These are phyloP conservation scores for Philaenus spumarius DNA, from an alignment of 1,140 invertebrate genomes.

Conservation along the genomic window DNA sequence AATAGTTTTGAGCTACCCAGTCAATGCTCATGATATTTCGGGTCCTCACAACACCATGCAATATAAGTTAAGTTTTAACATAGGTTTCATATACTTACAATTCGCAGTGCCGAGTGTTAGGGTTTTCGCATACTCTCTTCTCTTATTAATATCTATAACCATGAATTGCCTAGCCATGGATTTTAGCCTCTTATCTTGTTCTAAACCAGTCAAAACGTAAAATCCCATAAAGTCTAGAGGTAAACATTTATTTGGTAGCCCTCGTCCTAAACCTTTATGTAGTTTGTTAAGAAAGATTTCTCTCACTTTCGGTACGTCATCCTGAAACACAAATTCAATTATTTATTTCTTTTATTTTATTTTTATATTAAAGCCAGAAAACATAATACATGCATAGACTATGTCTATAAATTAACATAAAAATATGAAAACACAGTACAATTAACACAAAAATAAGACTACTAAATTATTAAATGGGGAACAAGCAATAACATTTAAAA, in stretches of 20 bases:
- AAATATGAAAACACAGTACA: too few species aligned
- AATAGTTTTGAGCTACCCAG: too few species aligned
- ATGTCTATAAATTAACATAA: too few species aligned
- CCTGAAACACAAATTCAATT: constrained; percentile 43
- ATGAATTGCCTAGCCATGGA: constrained; percentile 66
- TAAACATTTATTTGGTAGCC: constrained; percentile 80
- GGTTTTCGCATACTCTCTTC: constrained; percentile 86
- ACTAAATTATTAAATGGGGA: too few species aligned
- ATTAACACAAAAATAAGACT: too few species aligned
- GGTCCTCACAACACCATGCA: too few species aligned
- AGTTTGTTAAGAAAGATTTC: constrained; percentile 86
- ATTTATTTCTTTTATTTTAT: background rate
- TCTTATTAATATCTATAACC: constrained; percentile 77
- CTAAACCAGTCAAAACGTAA: constrained; percentile 51
- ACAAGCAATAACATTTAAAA: too few species aligned
- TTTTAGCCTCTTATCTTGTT: constrained; percentile 69
- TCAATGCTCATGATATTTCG: too few species aligned
- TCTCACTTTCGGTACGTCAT: constrained; percentile 84
- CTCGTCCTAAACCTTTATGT: constrained; percentile 78
- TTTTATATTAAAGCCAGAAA: too few species aligned
- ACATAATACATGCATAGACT: too few species aligned
- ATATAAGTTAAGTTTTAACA: too few species aligned
- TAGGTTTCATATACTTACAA: constrained; percentile 33
- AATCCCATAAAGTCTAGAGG: constrained; percentile 95
- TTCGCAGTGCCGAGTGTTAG: constrained; percentile 50